A percentile compares a stretch with the other conserved stretches of the same genome.
Evolutionary conservation across 2,113 vertebrate species (phyloP).

Genomic region (Alosa alosa): DNA sequence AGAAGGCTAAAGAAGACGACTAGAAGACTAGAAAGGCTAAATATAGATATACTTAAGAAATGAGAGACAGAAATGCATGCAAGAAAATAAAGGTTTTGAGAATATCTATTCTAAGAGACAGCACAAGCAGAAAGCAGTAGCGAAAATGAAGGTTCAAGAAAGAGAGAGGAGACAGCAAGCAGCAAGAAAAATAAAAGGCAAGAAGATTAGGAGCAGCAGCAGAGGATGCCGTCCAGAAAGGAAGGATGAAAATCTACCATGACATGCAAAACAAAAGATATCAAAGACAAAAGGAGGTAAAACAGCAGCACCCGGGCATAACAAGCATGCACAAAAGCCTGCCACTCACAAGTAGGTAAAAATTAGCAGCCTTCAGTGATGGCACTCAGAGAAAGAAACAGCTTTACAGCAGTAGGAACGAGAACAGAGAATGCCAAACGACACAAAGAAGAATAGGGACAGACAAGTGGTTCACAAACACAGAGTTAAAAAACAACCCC

Average conservation of each 20-base stretch:
- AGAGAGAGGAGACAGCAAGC: background rate
- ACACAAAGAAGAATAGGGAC: slow-evolving; percentile 24
- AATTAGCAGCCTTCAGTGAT: background rate
- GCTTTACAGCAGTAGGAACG: background rate
- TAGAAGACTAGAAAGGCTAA: too few relatives aligned
- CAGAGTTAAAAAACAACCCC: background rate
- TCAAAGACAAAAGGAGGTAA: background rate
- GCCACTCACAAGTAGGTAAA: background rate
- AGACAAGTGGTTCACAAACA: background rate
- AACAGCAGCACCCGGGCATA: background rate
- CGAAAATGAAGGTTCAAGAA: background rate
- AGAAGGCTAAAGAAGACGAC: too few relatives aligned
- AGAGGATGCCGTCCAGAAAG: background rate
- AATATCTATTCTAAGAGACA: background rate
- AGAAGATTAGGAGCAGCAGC: background rate
- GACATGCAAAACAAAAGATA: slow-evolving; percentile 13
- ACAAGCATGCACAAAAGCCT: background rate
- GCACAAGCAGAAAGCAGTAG: background rate
- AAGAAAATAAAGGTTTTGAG: background rate
- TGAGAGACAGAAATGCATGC: background rate
- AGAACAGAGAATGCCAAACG: slow-evolving; percentile 10
- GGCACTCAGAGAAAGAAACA: background rate
- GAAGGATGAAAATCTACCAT: background rate
- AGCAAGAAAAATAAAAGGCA: background rate
- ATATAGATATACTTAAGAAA: background rate